Evolutionary conservation across 2,888 invertebrate species (phyloP), one percentile per base, ranked within the genome.

Genomic region (Salpingus planirostris): DNA sequence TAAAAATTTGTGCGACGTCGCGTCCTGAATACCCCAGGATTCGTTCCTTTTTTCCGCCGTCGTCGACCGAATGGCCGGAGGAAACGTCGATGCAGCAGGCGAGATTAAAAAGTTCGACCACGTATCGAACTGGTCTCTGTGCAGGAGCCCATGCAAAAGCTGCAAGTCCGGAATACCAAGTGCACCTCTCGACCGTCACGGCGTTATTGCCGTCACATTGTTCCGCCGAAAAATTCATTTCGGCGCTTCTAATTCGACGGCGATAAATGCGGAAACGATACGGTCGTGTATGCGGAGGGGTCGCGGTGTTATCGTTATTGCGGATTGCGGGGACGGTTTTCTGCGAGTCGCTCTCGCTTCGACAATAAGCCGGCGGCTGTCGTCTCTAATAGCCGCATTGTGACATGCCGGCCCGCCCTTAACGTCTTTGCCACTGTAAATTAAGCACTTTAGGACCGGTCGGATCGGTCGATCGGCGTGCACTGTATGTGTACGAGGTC

Each of bases 21-120:
- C 13, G 18, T 21, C 8, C 25, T 25, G 13, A 25, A 25, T 12
- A 11, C 13, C 25, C 25, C 3, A 8, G 13, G 8, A 13, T 11
- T 8, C 21, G 21, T 18, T 18, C 21, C 21, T 18, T 8, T 8
- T 18, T 18, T 8, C 8, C 21, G 8, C 21, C 8, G 13, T 25
- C 13, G 3, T 25, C 25, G 11, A 8, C 25, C 6, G 25, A 27
- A 2, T 15, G 3, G 21, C 12, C 22, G 10, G n/a, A 8, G 3
- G 29, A 15, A 24, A 24, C 30, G 30, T 24, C 24, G 24, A 24
- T 29, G 29, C 30, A 30, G 31, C 31, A 3, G 8, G 18, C 5
- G 23, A 36, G 33, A 39, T 39, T 39, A 39, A 32, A 36, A 36
- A 39, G 36, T 39, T 39, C 27, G 29, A 21, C 39, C 39, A 39